Conservation (phyloP, 2,797 vertebrate species). For the Phrynocephalus vlangalii region DNA sequence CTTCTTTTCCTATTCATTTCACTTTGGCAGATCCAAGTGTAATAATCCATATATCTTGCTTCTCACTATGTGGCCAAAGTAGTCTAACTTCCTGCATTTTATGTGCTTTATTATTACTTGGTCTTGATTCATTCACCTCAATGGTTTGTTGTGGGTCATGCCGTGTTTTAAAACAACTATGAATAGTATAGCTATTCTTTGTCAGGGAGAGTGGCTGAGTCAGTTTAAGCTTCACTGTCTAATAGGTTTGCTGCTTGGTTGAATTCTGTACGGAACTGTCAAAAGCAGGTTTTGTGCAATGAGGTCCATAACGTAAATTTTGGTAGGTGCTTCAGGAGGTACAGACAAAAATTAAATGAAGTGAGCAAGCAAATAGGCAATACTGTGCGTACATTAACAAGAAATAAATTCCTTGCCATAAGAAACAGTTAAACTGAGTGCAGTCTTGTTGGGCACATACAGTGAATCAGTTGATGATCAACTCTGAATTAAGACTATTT, state of each 20-base stretch:
- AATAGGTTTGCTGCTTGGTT: rapidly evolving
- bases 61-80: too few species aligned
- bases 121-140: too few species aligned
- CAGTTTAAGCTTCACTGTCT: not conserved
- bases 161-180: too few species aligned
- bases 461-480: not conserved
- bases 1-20: too few species aligned
- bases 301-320: not conserved
- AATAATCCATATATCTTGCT: too few species aligned
- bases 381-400: rapidly evolving
- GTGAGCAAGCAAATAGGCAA: not conserved
- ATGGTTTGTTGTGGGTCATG: too few species aligned
- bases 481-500: not conserved
- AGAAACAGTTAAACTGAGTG: not conserved
- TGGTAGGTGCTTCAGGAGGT: constrained; percentile 14
- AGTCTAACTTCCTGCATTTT: too few species aligned
- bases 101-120: too few species aligned
- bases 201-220: not conserved
- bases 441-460: not conserved
- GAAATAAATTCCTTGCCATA: not conserved
- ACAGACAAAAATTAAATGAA: not conserved
- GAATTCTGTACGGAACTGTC: not conserved
- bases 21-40: too few species aligned
- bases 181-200: not conserved
- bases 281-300: not conserved